Evolutionary conservation across 2,888 invertebrate species (phyloP).

Genomic region (Epistrophe grossulariae): DNA sequence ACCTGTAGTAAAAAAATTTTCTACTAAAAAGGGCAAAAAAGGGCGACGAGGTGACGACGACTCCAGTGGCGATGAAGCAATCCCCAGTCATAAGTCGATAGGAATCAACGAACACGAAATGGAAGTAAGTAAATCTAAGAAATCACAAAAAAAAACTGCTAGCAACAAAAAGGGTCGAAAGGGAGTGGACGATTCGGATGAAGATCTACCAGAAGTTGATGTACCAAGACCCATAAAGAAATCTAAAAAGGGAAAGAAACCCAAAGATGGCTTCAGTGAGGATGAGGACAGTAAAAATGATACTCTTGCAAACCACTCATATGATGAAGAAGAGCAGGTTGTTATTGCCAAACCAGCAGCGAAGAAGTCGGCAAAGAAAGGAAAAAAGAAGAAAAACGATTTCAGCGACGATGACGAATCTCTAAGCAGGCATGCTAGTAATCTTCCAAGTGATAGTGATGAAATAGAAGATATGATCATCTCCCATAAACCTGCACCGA

Average conservation of each 20-base stretch:
- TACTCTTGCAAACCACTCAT: conserved; percentile 1
- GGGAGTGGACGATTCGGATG: conserved; percentile 74
- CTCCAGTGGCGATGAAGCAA: conserved; percentile 85
- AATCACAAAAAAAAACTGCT: conserved; percentile 51
- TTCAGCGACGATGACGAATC: conserved; percentile 81
- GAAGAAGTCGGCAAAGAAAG: conserved; percentile 74
- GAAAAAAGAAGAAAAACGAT: conserved; percentile 74
- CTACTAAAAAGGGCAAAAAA: conserved; percentile 79
- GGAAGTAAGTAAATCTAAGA: conserved; percentile 78
- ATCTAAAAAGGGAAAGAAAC: conserved; percentile 70
- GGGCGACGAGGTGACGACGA: conserved; percentile 84
- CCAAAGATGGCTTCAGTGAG: conserved; percentile 81
- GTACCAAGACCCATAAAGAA: conserved; percentile 71
- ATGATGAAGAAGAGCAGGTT: conserved; percentile 72
- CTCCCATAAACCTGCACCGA: conserved; percentile 78
- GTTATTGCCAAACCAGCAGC: conserved; percentile 53
- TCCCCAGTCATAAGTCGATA: conserved; percentile 63
- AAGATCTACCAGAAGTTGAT: conserved; percentile 60
- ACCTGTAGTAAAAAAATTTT: conserved; percentile 76
- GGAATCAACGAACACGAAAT: conserved; percentile 82
- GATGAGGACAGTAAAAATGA: conserved; percentile 63
- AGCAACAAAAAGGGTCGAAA: conserved; percentile 79
- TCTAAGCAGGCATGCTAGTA: conserved; percentile 4
- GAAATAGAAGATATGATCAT: conserved; percentile 68
- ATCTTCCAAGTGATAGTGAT: conserved; percentile 56